Evolutionary conservation across 2,113 vertebrate genomes (phyloP).

Genomic region (Malurus elegans): DNA sequence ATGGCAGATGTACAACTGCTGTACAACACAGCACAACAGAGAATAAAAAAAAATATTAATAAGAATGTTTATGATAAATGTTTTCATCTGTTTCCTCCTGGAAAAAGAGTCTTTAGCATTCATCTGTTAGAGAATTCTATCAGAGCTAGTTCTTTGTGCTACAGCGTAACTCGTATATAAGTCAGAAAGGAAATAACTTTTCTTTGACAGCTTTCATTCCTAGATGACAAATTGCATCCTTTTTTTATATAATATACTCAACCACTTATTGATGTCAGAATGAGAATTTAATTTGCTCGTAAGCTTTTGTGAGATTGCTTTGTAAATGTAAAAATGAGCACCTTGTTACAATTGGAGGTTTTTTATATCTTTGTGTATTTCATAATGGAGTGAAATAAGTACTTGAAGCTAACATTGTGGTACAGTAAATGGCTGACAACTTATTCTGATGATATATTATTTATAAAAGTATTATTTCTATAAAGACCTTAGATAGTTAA

Average conservation of each 20-base stretch:
- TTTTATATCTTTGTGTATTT: neutral
- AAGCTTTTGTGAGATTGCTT: neutral
- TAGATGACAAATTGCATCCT: neutral
- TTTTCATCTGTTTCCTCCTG: neutral
- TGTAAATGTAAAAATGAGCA: neutral
- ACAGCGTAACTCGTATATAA: neutral
- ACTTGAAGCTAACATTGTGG: neutral
- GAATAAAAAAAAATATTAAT: neutral
- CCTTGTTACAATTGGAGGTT: neutral
- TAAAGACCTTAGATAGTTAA: neutral
- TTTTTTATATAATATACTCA: neutral
- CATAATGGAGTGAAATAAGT: neutral
- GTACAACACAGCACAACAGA: neutral
- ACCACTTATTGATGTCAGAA: neutral
- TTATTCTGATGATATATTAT: neutral
- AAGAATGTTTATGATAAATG: neutral
- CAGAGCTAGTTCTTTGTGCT: neutral
- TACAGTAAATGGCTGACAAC: neutral
- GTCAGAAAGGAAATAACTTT: neutral
- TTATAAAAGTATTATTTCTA: neutral
- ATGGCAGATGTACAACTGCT: no score
- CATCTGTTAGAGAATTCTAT: neutral
- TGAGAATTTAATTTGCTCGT: neutral
- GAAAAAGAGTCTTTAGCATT: neutral
- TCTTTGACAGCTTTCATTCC: neutral